phyloP scores from a whole-genome alignment of 1,140 invertebrate species.

The Diachasmimorpha longicaudata region DNA sequence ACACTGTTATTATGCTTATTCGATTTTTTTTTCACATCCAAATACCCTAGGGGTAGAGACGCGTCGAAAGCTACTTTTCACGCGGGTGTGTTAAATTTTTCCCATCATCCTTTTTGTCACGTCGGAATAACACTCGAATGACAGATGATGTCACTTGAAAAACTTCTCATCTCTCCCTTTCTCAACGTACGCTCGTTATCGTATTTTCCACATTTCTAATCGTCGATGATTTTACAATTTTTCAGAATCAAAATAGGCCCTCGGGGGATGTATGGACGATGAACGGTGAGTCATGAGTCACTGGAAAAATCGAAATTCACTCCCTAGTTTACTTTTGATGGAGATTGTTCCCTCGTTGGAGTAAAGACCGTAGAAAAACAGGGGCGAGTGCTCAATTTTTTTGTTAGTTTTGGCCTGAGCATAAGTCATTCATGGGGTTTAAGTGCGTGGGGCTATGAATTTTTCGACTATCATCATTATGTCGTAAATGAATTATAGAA shows the following conservation, averaged over 20 bases:
- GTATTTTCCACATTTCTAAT: not conserved
- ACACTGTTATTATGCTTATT: not conserved
- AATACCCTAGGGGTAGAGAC: not conserved
- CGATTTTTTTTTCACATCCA: not conserved
- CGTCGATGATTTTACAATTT: constrained; percentile 22
- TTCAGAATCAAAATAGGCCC: constrained; percentile 6
- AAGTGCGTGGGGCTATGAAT: not conserved
- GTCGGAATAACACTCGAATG: not conserved
- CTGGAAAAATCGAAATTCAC: not conserved
- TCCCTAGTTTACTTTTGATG: not conserved
- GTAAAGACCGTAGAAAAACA: not conserved
- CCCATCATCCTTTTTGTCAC: not conserved
- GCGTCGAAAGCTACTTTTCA: not conserved
- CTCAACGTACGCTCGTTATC: not conserved
- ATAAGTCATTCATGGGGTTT: not conserved
- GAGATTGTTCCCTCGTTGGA: not conserved
- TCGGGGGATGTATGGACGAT: not conserved
- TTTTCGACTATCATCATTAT: not conserved
- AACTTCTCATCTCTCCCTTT: not conserved
- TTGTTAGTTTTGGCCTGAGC: not conserved
- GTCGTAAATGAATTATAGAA: not conserved
- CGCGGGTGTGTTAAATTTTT: constrained; percentile 1
- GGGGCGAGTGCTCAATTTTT: not conserved
- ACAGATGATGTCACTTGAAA: constrained; percentile 8
- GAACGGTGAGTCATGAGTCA: not conserved